Evolutionary conservation across 2,113 vertebrate species (phyloP), one percentile per base, ranked within the genome.

Genomic region (Ceyx margarethae): DNA sequence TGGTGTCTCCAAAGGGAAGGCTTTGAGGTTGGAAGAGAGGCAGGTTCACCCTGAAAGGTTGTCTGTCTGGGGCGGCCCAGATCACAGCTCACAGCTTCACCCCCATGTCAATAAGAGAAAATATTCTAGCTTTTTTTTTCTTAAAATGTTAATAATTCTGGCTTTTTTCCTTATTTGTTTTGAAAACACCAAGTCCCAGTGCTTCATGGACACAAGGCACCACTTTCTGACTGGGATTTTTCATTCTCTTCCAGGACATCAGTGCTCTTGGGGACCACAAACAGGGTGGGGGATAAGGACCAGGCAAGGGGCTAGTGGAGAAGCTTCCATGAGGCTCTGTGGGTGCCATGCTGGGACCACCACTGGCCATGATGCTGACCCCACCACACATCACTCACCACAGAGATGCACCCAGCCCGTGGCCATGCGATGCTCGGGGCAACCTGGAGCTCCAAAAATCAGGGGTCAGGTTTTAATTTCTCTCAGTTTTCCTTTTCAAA

Each of bases 401-500:
- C 2, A 2, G 60, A 33, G 46, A 5, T 19, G 61, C 11, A 9
- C 16, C 51, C 84, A 33, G n/a, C 28, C 50, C 4, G 9, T 6
- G 25, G 4, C 89, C 29, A 2, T 14, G 56, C 3, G 2, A 20
- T 48, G 42, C 56, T 48, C 69, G 50, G 9, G 22, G 25, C 46
- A 25, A 13, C 61, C 50, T 3, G 3, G 26, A 81, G 51, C 18
- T 48, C 61, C 67, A 51, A 2, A 2, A 2, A 50, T 57, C 35
- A 50, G 48, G 48, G 48, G 42, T 81, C 90, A 72, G 85, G 45
- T 76, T 93, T 89, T 86, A 40, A 62, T 57, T 87, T 82, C 85
- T 58, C 80, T 80, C 81, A 45, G 72, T 45, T 92, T 90, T 74
- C 80, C 85, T 93, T 87, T 93, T 71, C 75, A 93, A 94, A 85